Base-by-base conservation (phyloP, 2,888 invertebrate species). In the Tuberolachnus salignus region DNA sequence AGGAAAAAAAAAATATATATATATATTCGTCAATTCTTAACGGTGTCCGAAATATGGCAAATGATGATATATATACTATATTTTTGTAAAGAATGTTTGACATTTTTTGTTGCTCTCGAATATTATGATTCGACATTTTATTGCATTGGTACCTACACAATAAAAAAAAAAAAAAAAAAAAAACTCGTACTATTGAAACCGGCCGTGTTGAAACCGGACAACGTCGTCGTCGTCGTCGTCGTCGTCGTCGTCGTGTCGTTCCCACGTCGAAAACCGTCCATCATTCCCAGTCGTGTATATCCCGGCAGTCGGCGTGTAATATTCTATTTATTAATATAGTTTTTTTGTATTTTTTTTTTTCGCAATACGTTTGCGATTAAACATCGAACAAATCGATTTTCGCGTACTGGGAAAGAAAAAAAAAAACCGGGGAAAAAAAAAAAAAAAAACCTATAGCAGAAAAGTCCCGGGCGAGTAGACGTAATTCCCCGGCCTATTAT, bases 181-280 rank as follows among this genome's bases (percentile, higher is more conserved):
- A 4, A 4, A 34, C 34, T 34, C 1, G 34, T 63, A 42, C n/a
- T n/a, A 34, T 63, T 63, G 4, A 34, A n/a, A 63, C 6, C 61
- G 61, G 42, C n/a, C n/a, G 61, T 6, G 34, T 34, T 34, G 34
- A 34, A 34, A 34, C 34, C 34, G 34, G 61, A 61, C 42, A n/a
- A 21, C 46, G 64, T 16, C 19, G 49, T 14, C 4, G 13, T 14
- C 16, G 49, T 1, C 34, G 49, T 14, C 1, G 49, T 14, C 16
- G 16, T 51, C 49, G 49, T 6, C 34, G 34, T 34, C 16, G 49
- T 16, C 49, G 13, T 16, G 53, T 21, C n/a, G 23, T 70, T 70
- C 70, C 70, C 70, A 70, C 44, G 70, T 70, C 23, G 55, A 55
- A 55, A 70, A 42, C 42, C 55, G 70, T 42, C 55, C 70, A 14